Evolutionary conservation across 2,888 invertebrate genomes (phyloP).

Genomic region (Agrochola circellaris): DNA sequence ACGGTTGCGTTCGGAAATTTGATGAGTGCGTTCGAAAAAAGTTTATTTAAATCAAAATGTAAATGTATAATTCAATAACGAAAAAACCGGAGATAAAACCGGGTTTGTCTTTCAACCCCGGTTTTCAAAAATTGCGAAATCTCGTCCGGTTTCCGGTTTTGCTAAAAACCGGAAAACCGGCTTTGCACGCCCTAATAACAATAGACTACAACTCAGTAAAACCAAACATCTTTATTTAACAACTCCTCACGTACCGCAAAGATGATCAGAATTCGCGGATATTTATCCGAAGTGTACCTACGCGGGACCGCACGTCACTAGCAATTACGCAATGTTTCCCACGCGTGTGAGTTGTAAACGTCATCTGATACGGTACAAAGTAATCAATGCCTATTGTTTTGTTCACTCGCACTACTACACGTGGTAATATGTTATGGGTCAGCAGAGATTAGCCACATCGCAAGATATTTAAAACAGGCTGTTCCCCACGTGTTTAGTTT

Average conservation of each 20-base stretch:
- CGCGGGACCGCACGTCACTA: constrained; percentile 31
- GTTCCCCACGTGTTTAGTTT: neutral
- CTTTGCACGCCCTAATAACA: no score
- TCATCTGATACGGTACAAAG: constrained; percentile 54
- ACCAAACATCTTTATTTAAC: constrained; percentile 9
- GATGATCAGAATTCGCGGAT: constrained; percentile 17
- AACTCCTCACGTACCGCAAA: neutral
- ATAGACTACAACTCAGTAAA: neutral
- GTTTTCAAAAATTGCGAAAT: no score
- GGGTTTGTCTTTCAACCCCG: no score
- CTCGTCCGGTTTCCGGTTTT: no score
- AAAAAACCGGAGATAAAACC: no score
- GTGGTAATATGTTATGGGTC: constrained; percentile 44
- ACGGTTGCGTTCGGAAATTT: no score
- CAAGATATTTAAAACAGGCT: neutral
- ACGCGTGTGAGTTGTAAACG: constrained; percentile 46
- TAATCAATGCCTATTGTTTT: constrained; percentile 50
- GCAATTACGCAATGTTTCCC: constrained; percentile 50
- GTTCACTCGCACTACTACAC: constrained; percentile 29
- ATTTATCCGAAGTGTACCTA: constrained; percentile 22
- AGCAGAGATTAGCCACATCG: constrained; percentile 20
- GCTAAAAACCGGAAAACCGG: no score
- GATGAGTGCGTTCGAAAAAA: no score
- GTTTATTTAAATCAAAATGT: no score
- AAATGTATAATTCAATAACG: no score